These are phyloP conservation scores for Manis crassicaudata DNA, from an alignment of 2,797 vertebrate species.

Conservation along the genomic window DNA sequence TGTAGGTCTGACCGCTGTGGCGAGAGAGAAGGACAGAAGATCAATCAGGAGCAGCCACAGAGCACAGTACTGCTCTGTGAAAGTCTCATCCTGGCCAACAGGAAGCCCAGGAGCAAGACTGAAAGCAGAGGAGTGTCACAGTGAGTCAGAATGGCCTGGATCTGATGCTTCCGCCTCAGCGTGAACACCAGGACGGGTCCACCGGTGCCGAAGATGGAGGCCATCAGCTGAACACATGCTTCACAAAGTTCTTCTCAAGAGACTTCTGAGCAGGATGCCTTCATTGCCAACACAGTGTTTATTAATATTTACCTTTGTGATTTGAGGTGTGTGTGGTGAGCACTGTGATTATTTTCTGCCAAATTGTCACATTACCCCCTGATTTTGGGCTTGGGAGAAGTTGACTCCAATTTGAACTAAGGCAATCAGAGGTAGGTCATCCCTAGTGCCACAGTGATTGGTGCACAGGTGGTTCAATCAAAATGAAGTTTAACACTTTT, in stretches of 20 bases:
- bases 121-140: background rate
- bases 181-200: too few relatives aligned
- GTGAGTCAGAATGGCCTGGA: background rate
- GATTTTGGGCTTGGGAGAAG: background rate
- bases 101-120: background rate
- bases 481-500: background rate
- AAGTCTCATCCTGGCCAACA: background rate
- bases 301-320: background rate
- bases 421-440: background rate
- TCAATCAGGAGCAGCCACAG: background rate
- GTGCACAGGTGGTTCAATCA: background rate
- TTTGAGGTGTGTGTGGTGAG: background rate
- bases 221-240: background rate
- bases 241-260: background rate
- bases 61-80: background rate
- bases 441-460: background rate
- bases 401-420: background rate
- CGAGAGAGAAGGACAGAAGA: background rate
- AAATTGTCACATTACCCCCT: background rate
- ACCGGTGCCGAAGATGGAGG: background rate
- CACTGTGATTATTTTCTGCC: background rate
- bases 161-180: background rate
- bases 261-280: too few relatives aligned
- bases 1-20: background rate
- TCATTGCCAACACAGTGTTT: background rate